These are phyloP conservation scores for Nipponia nippon DNA, from an alignment of 2,113 vertebrate genomes.

Conservation along the genomic window DNA sequence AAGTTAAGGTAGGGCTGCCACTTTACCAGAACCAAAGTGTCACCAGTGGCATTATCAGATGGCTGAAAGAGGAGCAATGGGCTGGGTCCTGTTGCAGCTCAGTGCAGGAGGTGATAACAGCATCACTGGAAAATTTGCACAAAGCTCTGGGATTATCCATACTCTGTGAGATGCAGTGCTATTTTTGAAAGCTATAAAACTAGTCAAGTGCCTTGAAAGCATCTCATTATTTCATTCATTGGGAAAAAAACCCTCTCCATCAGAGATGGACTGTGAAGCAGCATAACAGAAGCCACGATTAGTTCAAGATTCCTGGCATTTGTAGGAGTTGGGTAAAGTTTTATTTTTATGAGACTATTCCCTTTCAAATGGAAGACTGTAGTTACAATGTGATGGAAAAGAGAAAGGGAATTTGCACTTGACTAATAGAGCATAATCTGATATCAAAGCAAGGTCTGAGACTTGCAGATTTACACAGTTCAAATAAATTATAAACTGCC, in stretches of 20 bases:
- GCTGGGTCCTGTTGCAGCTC: background rate
- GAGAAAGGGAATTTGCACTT: background rate
- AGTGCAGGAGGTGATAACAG: background rate
- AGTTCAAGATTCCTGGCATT: background rate
- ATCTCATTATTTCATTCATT: background rate
- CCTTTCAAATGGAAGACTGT: background rate
- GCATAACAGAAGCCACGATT: background rate
- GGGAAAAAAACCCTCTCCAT: background rate
- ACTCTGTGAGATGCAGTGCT: background rate
- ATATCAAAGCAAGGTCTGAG: background rate
- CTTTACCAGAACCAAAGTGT: background rate
- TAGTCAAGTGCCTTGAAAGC: background rate
- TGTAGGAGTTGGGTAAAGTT: background rate
- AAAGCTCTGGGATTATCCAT: background rate
- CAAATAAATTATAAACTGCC: background rate
- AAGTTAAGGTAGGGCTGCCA: background rate
- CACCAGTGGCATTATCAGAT: background rate
- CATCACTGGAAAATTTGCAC: background rate
- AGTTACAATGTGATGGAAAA: background rate
- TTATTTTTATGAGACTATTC: background rate
- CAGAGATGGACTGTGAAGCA: background rate
- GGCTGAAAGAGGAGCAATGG: background rate
- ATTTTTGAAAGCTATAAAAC: background rate
- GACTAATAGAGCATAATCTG: background rate
- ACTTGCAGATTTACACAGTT: background rate